These are phyloP conservation scores for Sardinella longiceps DNA, from an alignment of 2,797 vertebrate genomes.

Conservation along the genomic window DNA sequence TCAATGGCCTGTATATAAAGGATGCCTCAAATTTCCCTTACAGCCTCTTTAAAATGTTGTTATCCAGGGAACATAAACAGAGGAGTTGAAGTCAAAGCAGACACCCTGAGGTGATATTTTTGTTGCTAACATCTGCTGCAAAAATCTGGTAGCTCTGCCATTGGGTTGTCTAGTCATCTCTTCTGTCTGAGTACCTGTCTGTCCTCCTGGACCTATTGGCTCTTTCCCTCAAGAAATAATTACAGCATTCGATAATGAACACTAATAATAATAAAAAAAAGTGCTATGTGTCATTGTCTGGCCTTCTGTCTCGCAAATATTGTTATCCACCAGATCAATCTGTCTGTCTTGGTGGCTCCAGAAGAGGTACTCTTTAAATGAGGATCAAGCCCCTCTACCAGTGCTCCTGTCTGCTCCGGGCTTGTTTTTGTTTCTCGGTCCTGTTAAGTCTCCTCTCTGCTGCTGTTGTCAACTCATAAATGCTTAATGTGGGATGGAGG, in stretches of 20 bases:
- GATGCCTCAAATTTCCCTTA: no score
- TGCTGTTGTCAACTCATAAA: background rate
- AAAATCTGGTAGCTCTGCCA: no score
- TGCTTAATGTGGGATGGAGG: background rate
- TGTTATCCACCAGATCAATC: background rate
- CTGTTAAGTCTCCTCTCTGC: background rate
- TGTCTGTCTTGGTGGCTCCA: constrained; percentile 7
- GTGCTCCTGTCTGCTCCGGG: background rate
- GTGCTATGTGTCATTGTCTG: background rate
- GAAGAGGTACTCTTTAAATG: background rate
- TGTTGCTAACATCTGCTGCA: no score
- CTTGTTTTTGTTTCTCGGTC: background rate
- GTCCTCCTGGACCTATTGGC: background rate
- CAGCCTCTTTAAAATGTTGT: no score
- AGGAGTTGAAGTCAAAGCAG: no score
- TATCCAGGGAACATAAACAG: no score
- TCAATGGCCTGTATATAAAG: no score
- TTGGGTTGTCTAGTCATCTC: background rate
- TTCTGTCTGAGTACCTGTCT: background rate
- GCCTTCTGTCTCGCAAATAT: background rate
- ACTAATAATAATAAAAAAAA: background rate
- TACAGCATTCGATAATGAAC: background rate
- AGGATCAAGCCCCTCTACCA: constrained; percentile 7
- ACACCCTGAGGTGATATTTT: no score
- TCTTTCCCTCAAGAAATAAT: background rate